These are phyloP conservation scores for Synergus japonicus DNA, from an alignment of 2,888 invertebrate genomes.

Conservation along the genomic window DNA sequence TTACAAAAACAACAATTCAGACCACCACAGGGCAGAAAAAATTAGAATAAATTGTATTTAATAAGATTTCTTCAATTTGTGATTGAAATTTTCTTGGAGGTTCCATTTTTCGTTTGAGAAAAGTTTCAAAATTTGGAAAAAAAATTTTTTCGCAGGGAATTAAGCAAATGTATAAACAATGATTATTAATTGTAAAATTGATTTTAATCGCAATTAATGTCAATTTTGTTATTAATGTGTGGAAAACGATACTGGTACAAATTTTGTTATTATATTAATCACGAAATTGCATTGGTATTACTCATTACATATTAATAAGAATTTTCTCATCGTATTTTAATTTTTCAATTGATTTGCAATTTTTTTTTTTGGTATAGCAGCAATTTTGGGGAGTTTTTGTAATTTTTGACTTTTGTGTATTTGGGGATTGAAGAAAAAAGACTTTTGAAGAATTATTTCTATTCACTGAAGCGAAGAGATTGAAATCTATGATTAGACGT, in stretches of 20 bases:
- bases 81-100: neutral
- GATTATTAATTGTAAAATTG: neutral
- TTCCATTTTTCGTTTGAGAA: neutral
- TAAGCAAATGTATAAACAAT: neutral
- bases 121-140: neutral
- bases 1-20: constrained; percentile 3
- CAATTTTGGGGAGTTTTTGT: too few species aligned
- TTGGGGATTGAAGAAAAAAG: neutral
- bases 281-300: neutral
- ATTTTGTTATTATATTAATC: neutral
- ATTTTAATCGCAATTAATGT: neutral
- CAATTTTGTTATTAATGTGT: neutral
- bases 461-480: neutral
- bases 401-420: neutral
- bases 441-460: neutral
- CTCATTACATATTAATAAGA: neutral
- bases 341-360: too few species aligned
- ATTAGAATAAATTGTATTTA: neutral
- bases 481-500: neutral
- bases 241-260: neutral
- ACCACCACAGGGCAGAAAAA: constrained; percentile 11
- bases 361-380: too few species aligned
- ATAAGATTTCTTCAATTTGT: neutral
- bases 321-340: neutral
- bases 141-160: neutral